Percentiles rank a stretch among this genome's conserved stretches.
phyloP scores from a whole-genome alignment of 2,113 vertebrate species.

The Corythoichthys intestinalis region DNA sequence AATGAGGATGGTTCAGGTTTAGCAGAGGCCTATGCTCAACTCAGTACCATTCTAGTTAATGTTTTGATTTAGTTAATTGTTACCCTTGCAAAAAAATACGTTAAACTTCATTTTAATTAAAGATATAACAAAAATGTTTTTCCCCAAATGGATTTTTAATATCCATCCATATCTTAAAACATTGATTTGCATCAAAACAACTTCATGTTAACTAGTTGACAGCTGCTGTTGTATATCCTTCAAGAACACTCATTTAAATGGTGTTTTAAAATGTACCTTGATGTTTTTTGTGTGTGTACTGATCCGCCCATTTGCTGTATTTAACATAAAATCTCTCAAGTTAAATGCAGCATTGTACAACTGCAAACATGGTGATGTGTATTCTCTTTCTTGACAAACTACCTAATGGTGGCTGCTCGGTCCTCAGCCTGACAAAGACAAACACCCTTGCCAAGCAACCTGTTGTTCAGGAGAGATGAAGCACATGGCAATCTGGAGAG shows the following conservation, averaged over 20 bases:
- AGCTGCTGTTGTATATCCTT: background rate
- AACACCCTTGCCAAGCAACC: slow-evolving; percentile 50
- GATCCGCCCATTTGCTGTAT: slow-evolving; percentile 6
- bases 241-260: slow-evolving; percentile 1
- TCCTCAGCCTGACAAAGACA: slow-evolving; percentile 36
- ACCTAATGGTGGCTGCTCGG: slow-evolving; percentile 34
- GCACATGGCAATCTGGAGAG: slow-evolving; percentile 23
- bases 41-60: background rate
- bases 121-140: background rate
- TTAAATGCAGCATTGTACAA: slow-evolving; percentile 3
- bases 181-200: background rate
- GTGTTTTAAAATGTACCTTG: background rate
- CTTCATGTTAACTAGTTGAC: background rate
- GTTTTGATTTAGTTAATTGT: background rate
- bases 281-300: slow-evolving; percentile 9
- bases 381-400: slow-evolving; percentile 25
- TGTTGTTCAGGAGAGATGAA: slow-evolving; percentile 20
- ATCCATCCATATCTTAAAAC: background rate
- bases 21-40: background rate
- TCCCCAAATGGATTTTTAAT: background rate
- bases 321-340: background rate
- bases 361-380: slow-evolving; percentile 15
- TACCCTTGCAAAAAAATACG: background rate
- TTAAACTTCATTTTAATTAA: background rate
- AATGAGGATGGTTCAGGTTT: background rate